Evolutionary conservation across 1,140 invertebrate species (phyloP), one percentile per base, ranked within the genome.

Genomic region (Drosophila pandora): DNA sequence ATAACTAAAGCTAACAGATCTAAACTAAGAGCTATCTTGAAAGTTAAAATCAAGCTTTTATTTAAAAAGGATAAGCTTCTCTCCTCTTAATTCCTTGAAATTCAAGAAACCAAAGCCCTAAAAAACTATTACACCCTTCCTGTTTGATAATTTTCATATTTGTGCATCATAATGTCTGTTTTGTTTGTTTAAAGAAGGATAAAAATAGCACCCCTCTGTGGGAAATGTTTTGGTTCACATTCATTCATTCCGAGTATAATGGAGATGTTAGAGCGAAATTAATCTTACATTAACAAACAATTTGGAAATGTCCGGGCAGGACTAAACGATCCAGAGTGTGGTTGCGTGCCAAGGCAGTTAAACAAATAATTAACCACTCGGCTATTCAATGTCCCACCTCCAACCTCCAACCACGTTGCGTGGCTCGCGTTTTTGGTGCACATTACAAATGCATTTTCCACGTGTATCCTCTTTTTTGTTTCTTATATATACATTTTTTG

Each of bases 211-310:
- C 12, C 47, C 3, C 25, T 13, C 3, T 0, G 1, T 28, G 6
- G 5, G 13, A 22, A n/a, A 25, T 57, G 28, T 17, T 17, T 17
- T 21, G 25, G 25, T 13, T 43, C 5, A 28, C 13, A 17, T 43
- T 28, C 17, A 61, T 62, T 63, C 63, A 9, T 37, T 22, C 2
- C 30, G 12, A 47, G 32, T 17, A 82, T 41, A 89, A 89, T 79
- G 12, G 56, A 90, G 78, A 82, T 89, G 85, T 69, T 80, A 73
- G 49, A 83, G 57, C 53, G 75, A 83, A 85, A 90, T 89, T 89
- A 90, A 90, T 90, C 84, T 85, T 61, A 62, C 88, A 78, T 90
- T 90, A 84, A 75, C 30, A 76, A 72, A 61, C 78, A 78, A 88
- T 87, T 47, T 63, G 65, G 67, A 49, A 41, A 43, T 73, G 58